Evolutionary conservation across 2,797 vertebrate species (phyloP).

Genomic region (Pangasius krempfi): DNA sequence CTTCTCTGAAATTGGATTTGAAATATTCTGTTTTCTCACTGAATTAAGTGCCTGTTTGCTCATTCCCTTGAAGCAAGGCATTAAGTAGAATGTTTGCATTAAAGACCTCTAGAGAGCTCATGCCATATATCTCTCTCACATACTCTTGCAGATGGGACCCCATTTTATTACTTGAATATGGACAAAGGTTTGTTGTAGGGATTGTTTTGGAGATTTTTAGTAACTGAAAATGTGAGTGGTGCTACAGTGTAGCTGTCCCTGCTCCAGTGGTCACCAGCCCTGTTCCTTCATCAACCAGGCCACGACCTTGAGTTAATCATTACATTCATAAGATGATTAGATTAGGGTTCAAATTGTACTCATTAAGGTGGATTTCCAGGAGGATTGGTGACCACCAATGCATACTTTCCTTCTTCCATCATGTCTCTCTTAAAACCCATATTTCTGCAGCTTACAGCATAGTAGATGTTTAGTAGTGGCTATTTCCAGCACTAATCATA

Average conservation of each 20-base stretch:
- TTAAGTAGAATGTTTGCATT: constrained; percentile 36
- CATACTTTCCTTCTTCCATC: constrained; percentile 30
- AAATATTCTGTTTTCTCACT: constrained; percentile 34
- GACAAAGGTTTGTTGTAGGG: constrained; percentile 58
- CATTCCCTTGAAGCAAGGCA: constrained; percentile 33
- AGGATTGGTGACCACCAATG: constrained; percentile 33
- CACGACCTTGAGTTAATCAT: not conserved
- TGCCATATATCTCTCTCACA: constrained; percentile 24
- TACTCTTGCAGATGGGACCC: constrained; percentile 51
- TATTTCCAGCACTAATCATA: constrained; percentile 17
- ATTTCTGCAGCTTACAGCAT: constrained; percentile 12
- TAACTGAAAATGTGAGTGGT: not conserved
- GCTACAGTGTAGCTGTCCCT: not conserved
- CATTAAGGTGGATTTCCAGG: constrained; percentile 9
- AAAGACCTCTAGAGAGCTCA: constrained; percentile 36
- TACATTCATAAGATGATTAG: not conserved
- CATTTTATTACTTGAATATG: constrained; percentile 53
- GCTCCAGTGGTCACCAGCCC: constrained; percentile 11
- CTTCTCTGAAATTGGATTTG: constrained; percentile 27
- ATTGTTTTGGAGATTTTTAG: constrained; percentile 9
- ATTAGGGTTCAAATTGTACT: not conserved
- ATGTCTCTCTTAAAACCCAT: constrained; percentile 22
- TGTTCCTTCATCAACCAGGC: not conserved
- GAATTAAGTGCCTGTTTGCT: constrained; percentile 48
- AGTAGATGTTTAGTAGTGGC: not conserved